phyloP scores from a whole-genome alignment of 2,113 vertebrate species.

The Smithornis capensis region DNA sequence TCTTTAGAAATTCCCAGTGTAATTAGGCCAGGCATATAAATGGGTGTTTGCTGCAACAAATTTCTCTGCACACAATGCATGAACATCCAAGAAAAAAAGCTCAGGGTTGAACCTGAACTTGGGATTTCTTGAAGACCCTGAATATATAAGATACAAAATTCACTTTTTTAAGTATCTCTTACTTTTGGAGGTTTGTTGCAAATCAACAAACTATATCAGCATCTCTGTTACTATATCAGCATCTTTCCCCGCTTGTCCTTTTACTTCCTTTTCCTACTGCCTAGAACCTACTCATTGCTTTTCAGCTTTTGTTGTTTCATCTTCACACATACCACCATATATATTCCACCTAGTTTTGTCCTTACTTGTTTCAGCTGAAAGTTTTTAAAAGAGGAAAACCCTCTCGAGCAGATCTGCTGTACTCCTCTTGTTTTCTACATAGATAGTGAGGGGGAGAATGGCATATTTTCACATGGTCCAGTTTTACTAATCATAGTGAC shows the following conservation, averaged over 20 bases:
- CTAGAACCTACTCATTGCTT: background rate
- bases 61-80: accelerated
- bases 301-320: background rate
- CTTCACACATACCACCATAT: background rate
- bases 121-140: background rate
- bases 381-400: background rate
- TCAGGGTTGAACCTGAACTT: background rate
- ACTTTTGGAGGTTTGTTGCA: background rate
- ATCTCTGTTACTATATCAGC: background rate
- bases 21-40: background rate
- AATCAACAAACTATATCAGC: too few species aligned
- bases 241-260: background rate
- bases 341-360: background rate
- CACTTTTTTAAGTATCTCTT: background rate
- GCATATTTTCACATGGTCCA: background rate
- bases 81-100: background rate
- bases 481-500: background rate
- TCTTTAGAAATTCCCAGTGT: background rate
- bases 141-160: background rate
- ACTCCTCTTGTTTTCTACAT: background rate
- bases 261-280: background rate
- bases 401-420: background rate
- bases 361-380: background rate
- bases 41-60: background rate
- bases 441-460: background rate